Evolutionary conservation across 1,140 invertebrate genomes (phyloP), one percentile per base, ranked within the genome.

Genomic region (Bombus pascuorum): DNA sequence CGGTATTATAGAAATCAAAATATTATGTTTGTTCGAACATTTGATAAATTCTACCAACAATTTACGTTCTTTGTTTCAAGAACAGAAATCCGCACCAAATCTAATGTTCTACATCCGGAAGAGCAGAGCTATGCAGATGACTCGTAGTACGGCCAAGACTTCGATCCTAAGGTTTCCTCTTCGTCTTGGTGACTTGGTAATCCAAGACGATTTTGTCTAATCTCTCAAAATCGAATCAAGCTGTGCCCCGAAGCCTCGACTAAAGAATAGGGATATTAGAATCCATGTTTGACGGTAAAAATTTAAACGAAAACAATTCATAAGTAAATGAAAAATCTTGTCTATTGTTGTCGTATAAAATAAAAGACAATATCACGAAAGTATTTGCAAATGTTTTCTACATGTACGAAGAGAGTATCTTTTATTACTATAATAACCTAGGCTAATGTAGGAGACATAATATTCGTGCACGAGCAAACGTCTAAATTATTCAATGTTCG

Each of bases 81-180:
- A 42, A n/a, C 18, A 78, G 44, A 68, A 84, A 79, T 70, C 70
- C 34, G 22, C 53, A 15, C 28, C n/a, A 34, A 70, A 78, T 84
- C 66, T 78, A 84, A 78, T 57, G 47, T 62, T 84, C 66, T 53
- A 84, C 74, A 72, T 79, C 83, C 78, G 78, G 57, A 81, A 85
- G 78, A 81, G 34, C 22, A 85, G 81, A 83, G 75, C 87, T 90
- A 93, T 90, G 89, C 90, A 92, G 90, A 90, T 92, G 91, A 93
- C 89, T 87, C 53, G 85, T 73, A 75, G 80, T 47, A 82, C 78
- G 82, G 53, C 53, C 37, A 88, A 90, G 92, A 90, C 93, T 92
- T 89, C 90, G 90, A 83, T 94, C 81, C 91, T 94, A 94, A 93
- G 92, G 94, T 92, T 94, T 94, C 94, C 78, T 86, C 83, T 85